Evolutionary conservation across 2,113 vertebrate genomes (phyloP).

Genomic region (Mesocricetus auratus): DNA sequence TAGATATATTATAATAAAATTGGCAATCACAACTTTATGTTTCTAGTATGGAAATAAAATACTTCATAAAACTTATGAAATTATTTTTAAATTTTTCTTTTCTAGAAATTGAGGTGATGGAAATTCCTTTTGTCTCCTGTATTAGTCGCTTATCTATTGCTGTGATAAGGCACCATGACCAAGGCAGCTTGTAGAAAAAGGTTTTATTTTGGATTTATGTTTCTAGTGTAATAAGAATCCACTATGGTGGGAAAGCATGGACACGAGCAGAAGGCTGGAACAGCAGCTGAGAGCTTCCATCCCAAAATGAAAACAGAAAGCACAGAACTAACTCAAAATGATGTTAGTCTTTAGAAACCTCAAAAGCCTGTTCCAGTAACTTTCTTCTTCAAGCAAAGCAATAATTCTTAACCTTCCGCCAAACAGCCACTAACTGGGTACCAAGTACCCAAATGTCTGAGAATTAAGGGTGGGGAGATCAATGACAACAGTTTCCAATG

Average conservation of each 20-base stretch:
- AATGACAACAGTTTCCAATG: neutral
- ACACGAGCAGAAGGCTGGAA: neutral
- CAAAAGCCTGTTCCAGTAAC: neutral
- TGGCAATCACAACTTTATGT: neutral
- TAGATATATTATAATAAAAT: neutral
- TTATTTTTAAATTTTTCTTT: neutral
- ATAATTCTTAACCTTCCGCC: neutral
- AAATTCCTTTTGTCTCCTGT: neutral
- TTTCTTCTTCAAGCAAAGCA: neutral
- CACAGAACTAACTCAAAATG: neutral
- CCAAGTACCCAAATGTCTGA: neutral
- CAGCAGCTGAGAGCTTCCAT: neutral
- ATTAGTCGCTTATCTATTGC: neutral
- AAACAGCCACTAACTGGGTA: neutral
- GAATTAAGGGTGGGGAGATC: neutral
- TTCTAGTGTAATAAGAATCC: neutral
- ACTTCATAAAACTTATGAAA: neutral
- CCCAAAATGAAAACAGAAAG: neutral
- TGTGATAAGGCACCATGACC: neutral
- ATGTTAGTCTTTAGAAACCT: neutral
- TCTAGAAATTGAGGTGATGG: neutral
- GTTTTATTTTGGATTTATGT: neutral
- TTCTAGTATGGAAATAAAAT: constrained; percentile 24
- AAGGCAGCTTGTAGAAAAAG: neutral
- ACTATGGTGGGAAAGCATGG: neutral